Evolutionary conservation across 1,140 invertebrate species (phyloP), one percentile per base, ranked within the genome.

Genomic region (Calephelis nemesis): DNA sequence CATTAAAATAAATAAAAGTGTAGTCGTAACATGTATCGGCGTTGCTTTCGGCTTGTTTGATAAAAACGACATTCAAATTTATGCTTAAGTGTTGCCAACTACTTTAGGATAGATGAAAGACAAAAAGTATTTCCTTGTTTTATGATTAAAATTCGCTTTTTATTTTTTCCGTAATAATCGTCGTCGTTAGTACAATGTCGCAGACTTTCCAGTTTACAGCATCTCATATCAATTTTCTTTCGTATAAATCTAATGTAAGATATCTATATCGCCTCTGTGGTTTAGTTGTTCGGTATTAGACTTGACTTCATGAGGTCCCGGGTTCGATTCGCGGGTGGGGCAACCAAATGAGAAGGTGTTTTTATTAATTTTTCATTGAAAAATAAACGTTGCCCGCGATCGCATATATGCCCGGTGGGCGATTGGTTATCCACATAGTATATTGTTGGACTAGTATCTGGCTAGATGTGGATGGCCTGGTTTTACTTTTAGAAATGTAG

Each of bases 1-100:
- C 8, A 54, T 54, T 54, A 54, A 54, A 54, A 54, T 54, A 10
- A n/a, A 54, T 54, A 54, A 54, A 19, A 54, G 50, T 54, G 19
- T 30, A 19, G 9, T 13, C 13, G 49, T 50, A 50, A 15, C 13
- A 13, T 15, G 48, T 50, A 8, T 13, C 7, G 7, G 5, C 7
- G 49, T 7, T 50, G 49, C 0, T 50, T 50, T 50, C 13, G 49
- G 13, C 13, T 50, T 15, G n/a, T 50, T 6, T 15, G n/a, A 50
- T 50, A 50, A 13, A 7, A n/a, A 15, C n/a, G 49, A 15, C 9
- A 13, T 50, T 15, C 7, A 1, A 50, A 50, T 15, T 13, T 15
- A 50, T 13, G 49, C 15, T 8, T 50, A n/a, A 13, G n/a, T 7
- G 7, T 50, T 50, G n/a, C n/a, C 5, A 13, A 50, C n/a, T 8